Evolutionary conservation across 2,888 invertebrate species (phyloP), one percentile per base, ranked within the genome.

Genomic region (Scaptomyza flava): DNA sequence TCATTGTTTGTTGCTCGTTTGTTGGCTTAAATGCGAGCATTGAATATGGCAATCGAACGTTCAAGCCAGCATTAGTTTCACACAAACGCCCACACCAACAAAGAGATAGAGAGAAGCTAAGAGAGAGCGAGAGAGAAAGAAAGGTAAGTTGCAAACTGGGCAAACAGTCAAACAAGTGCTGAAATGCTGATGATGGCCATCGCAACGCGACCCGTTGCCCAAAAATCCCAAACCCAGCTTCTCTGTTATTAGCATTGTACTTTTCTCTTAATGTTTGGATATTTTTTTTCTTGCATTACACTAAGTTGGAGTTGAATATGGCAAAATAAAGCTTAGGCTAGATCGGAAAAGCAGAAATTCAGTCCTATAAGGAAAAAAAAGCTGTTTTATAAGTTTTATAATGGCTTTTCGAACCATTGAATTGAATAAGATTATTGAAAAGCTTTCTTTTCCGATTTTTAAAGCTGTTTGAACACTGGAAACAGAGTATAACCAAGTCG

Each of bases 71-170:
- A 83, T 81, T 81, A 80, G 83, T 81, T 82, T 87, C 84, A 82
- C 82, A 82, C 85, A 84, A 82, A 87, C 87, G 87, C 82, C 82
- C 82, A 87, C 81, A 62, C 74, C 54, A 54, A 42, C 33, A 38
- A 11, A 14, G 11, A 17, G 17, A 1, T 17, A 17, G 1, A 12
- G 17, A 17, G 9, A 20, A 14, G 31, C 14, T 12, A 20, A 3
- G 33, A 7, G 20, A 27, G 6, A 46, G n/a, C n/a, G n/a, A n/a
- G n/a, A n/a, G n/a, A n/a, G n/a, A n/a, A n/a, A n/a, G 23, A 23
- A 3, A 23, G 17, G 17, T 1, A 17, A 17, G 17, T 17, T 17
- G 17, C 17, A 11, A 12, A 11, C 0, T 36, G 20, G 46, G 38
- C 46, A 38, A 53, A 41, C 51, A 36, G 53, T 54, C 63, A 58